Base-by-base conservation (phyloP, 1,140 invertebrate species). In the Bombus difficillimus region DNA sequence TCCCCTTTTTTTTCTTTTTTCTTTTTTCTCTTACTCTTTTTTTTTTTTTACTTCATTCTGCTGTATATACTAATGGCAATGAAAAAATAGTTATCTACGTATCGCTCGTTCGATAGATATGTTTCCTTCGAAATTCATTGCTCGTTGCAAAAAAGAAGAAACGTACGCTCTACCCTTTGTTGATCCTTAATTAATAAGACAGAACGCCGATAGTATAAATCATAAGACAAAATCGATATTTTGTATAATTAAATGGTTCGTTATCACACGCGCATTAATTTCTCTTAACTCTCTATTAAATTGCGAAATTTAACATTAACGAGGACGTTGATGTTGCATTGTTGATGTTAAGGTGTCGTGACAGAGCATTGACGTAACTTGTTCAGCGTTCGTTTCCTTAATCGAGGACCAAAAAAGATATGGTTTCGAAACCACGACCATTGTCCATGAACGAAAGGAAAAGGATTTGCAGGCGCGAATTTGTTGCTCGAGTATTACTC, bases 81-180 rank as follows among this genome's bases (percentile, higher is more conserved):
- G 90, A 91, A 92, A 91, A 92, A 91, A 92, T 91, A 92, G 73
- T 83, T 89, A 86, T 90, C 79, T 92, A 80, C 84, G 79, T 73
- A 81, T 87, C 85, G 53, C 71, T 73, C 73, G 80, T 78, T 81
- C 39, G 68, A 39, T 83, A 81, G 89, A 91, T 89, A 90, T 91
- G 88, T 92, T 87, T 86, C 80, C 37, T 80, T 68, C 69, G 62
- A 88, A 92, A 86, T 86, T 88, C 72, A 41, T 76, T 28, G 81
- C 39, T 88, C 75, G 22, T 47, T 81, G 41, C 76, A 43, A 82
- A 83, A 47, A 62, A 74, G 28, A 81, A 74, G n/a, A 37, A 59
- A 22, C 13, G 15, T 59, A 18, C 37, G 28, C 39, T 25, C 5
- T 12, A 34, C 22, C 5, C 43, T 62, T 66, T 9, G 8, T 72